These are phyloP conservation scores for Drosophila kambysellisi DNA, from an alignment of 2,888 invertebrate genomes.

Conservation along the genomic window DNA sequence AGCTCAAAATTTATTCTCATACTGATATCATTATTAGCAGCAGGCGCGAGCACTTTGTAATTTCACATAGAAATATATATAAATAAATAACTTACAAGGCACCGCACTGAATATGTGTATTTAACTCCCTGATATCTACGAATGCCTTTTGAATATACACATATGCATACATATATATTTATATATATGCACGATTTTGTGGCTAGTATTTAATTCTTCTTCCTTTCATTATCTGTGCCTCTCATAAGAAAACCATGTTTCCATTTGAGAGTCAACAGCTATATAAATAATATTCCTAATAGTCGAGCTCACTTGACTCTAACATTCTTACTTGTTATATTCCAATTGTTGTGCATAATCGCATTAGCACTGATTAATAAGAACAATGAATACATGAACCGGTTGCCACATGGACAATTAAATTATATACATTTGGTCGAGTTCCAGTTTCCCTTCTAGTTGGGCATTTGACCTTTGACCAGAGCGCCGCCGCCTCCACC, in stretches of 20 bases:
- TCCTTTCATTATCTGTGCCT: not conserved
- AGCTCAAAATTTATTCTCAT: not conserved
- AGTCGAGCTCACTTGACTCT: not conserved
- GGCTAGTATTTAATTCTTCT: not conserved
- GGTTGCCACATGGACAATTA: slow-evolving; percentile 10
- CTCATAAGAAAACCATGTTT: not conserved
- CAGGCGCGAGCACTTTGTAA: not conserved
- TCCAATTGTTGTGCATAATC: not conserved
- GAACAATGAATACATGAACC: not conserved
- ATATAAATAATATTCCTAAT: not conserved
- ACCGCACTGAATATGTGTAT: not conserved
- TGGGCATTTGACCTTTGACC: not conserved
- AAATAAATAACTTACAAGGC: not conserved
- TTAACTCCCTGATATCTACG: too few relatives aligned
- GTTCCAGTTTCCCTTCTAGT: not conserved
- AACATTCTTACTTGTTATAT: not conserved
- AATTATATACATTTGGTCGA: slow-evolving; percentile 19
- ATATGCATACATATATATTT: not conserved
- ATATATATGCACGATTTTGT: not conserved
- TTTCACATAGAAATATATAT: not conserved
- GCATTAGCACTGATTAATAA: slow-evolving; percentile 1
- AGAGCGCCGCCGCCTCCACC: not conserved
- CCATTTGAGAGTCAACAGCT: not conserved
- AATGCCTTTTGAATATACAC: too few relatives aligned
- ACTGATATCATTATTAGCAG: not conserved